Evolutionary conservation across 2,113 vertebrate species (phyloP).

Genomic region (Cyphomyrus discorhynchus): DNA sequence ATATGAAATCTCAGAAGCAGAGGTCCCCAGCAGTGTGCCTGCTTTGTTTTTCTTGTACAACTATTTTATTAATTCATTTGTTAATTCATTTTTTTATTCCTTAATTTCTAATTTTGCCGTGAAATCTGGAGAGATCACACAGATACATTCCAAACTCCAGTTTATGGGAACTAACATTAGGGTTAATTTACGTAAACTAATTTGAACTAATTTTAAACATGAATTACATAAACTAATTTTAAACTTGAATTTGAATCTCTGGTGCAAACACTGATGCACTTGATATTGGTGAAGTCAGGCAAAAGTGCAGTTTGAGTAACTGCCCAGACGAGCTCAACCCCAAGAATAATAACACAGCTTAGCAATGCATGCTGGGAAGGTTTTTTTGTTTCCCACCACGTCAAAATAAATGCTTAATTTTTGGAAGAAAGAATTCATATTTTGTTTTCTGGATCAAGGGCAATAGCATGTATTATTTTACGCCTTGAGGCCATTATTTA

Average conservation of each 20-base stretch:
- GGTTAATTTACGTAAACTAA: neutral
- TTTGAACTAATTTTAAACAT: neutral
- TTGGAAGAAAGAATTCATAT: constrained; percentile 22
- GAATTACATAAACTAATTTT: neutral
- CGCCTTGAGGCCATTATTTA: constrained; percentile 30
- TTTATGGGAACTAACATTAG: neutral
- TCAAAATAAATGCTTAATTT: constrained; percentile 18
- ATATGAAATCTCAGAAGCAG: neutral
- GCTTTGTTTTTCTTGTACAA: neutral
- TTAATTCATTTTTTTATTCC: neutral
- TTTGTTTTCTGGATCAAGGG: constrained; percentile 12
- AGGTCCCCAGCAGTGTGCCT: neutral
- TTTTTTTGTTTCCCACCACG: constrained; percentile 18
- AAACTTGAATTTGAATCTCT: neutral
- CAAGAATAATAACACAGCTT: neutral
- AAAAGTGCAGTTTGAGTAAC: neutral
- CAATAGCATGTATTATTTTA: constrained; percentile 21
- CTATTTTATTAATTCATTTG: neutral
- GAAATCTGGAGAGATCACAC: neutral
- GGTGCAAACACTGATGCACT: neutral
- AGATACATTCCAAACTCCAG: neutral
- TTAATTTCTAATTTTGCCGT: neutral
- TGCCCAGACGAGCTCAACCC: neutral
- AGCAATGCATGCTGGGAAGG: constrained; percentile 7
- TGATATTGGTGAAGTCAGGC: neutral